phyloP scores from a whole-genome alignment of 1,140 invertebrate species.

The Lineus longissimus region DNA sequence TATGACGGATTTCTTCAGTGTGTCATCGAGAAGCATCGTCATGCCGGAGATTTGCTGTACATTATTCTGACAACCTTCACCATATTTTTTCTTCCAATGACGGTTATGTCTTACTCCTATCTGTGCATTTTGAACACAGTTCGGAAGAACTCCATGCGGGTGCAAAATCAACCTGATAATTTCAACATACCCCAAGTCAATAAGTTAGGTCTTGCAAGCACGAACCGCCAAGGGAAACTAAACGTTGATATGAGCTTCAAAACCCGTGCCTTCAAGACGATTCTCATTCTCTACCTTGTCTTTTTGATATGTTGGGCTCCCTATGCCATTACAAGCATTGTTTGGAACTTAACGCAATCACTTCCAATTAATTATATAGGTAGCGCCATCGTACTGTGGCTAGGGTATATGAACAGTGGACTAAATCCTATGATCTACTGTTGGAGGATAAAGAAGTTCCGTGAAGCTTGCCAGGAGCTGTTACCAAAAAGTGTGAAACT shows the following conservation, averaged over 20 bases:
- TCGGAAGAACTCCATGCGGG: constrained; percentile 19
- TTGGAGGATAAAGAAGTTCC: constrained; percentile 22
- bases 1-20: constrained; percentile 15
- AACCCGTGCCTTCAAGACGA: constrained; percentile 25
- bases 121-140: constrained; percentile 24
- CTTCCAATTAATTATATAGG: background rate
- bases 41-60: constrained; percentile 12
- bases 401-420: constrained; percentile 22
- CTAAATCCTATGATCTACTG: constrained; percentile 26
- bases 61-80: constrained; percentile 11
- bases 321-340: constrained; percentile 13
- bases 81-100: constrained; percentile 20
- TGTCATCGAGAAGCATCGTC: background rate
- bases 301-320: constrained; percentile 23
- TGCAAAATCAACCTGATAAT: constrained; percentile 18
- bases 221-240: constrained; percentile 12
- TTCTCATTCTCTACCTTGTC: constrained; percentile 21
- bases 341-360: background rate
- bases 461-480: constrained; percentile 15
- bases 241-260: constrained; percentile 27
- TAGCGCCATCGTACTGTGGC: constrained; percentile 16
- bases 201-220: constrained; percentile 14
- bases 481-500: constrained; percentile 4
- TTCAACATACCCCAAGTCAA: constrained; percentile 15
- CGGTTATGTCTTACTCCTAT: constrained; percentile 23